A percentile compares a stretch with the other conserved stretches of the same genome.
phyloP scores from a whole-genome alignment of 37 sponge, comb jelly and placozoan species.

The Diacarnus erythraeanus region DNA sequence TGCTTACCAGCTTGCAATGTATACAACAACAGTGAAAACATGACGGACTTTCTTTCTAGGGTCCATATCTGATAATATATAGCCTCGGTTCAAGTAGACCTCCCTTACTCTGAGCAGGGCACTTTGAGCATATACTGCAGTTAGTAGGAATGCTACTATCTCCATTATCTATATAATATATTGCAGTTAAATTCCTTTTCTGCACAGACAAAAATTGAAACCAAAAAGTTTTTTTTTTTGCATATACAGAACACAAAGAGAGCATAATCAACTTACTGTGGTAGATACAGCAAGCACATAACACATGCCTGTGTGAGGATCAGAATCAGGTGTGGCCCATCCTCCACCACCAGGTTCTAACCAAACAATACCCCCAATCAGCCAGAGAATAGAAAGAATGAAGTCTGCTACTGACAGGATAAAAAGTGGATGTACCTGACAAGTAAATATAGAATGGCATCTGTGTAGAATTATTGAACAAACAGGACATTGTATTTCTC shows the following conservation, averaged over 20 bases:
- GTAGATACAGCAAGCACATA: slow-evolving; percentile 66
- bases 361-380: slow-evolving; percentile 59
- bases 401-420: slow-evolving; percentile 78
- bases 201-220: no score
- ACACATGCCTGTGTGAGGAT: slow-evolving; percentile 56
- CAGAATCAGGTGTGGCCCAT: slow-evolving; percentile 11
- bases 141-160: slow-evolving; percentile 62
- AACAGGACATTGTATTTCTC: no score
- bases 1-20: slow-evolving; percentile 69
- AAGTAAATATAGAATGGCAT: no score
- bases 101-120: slow-evolving; percentile 58
- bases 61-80: slow-evolving; percentile 28
- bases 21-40: slow-evolving; percentile 36
- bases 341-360: slow-evolving; percentile 28
- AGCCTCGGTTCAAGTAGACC: slow-evolving; percentile 55
- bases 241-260: no score
- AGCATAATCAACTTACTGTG: slow-evolving; percentile 45
- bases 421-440: slow-evolving; percentile 83
- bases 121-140: slow-evolving; percentile 62
- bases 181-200: no score
- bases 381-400: slow-evolving; percentile 63
- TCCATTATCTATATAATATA: slow-evolving; percentile 43
- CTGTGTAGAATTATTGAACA: no score
- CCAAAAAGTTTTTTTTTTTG: no score
- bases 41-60: slow-evolving; percentile 46